Evolutionary conservation across 2,797 vertebrate genomes (phyloP), one percentile per base, ranked within the genome.

Genomic region (Cebuella pygmaea): DNA sequence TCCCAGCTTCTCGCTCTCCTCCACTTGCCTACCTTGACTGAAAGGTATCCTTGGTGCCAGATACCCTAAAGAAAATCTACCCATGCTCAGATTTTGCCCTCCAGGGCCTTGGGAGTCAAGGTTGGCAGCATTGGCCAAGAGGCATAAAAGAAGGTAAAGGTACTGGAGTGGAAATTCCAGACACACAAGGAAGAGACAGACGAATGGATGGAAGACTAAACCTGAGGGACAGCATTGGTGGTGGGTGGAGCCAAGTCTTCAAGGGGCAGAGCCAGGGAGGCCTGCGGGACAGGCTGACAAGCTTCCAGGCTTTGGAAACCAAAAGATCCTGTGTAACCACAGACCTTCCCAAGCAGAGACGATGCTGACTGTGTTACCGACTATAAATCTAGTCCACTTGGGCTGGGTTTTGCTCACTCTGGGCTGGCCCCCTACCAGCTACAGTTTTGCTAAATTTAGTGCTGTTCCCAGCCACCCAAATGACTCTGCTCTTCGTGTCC

Each of bases 401-500:
- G 92, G 88, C 94, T 78, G 88, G 83, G 79, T 33, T 78, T 96
- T 94, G 97, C 87, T 96, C 72, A 7, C 88, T 74, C 36, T 17
- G 9, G 91, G 92, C 82, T 11, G 2, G 96, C 85, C 96, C 97
- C 98, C 95, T 70, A 97, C 76, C 82, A 95, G 96, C 83, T 67
- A 95, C 90, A 97, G 94, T 97, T 98, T 97, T 96, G 98, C 98
- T 98, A 98, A 98, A 98, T 98, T 98, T 98, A 98, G 97, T 95
- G 96, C 95, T 93, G 95, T 90, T 97, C 96, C 96, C 95, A 97
- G 96, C 81, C 96, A 96, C 95, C 96, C 94, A 95, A 97, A 97
- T 26, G 83, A 97, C 93, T 90, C 90, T 74, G 94, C 57, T 67
- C 94, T 97, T 97, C 96, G 95, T 97, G 98, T 98, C 94, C 97